Base-by-base conservation (phyloP, 2,888 invertebrate genomes). In the Agrotis exclamationis region DNA sequence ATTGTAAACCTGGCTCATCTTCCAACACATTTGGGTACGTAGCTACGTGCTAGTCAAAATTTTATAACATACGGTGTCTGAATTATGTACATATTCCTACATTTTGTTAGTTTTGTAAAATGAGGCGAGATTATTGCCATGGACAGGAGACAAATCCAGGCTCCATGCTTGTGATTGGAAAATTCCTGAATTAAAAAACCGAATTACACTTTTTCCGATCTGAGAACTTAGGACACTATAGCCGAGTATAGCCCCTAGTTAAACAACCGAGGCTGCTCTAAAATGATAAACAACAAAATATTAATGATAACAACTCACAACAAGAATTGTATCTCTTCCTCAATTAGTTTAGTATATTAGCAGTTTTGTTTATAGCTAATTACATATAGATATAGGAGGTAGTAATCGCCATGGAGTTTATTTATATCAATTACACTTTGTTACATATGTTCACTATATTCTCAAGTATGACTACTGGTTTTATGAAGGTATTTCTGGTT, bases 351-450 rank as follows among this genome's bases (percentile, higher is more conserved):
- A 54, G 58, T 56, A 45, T 57, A 60, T 44, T n/a, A 59, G 47
- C 33, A 51, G n/a, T 44, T 50, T 58, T 7, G 50, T 73, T 82
- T 72, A 76, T 71, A 48, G 79, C 50, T 76, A 82, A 82, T 82
- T 82, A 74, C 62, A 28, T 72, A 24, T 57, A 60, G 66, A 81
- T 56, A 74, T 76, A 82, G 64, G 76, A 79, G 70, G 44, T 20
- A 70, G 66, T 56, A 57, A 68, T 78, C 22, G 33, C 58, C 20
- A 50, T 14, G 47, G 5, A 70, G 56, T 74, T 79, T 74, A 81
- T 74, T 68, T 60, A 48, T 68, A 76, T 72, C 65, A 51, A 65
- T 74, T 68, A 51, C 63, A 53, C 56, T 76, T 76, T 58, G 60
- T 67, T 58, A 39, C 20, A 66, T 66, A 50, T 56, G 59, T 71